These are phyloP conservation scores for Enteromius afrohamiltoni DNA, from an alignment of 2,797 vertebrate genomes.

Conservation along the genomic window DNA sequence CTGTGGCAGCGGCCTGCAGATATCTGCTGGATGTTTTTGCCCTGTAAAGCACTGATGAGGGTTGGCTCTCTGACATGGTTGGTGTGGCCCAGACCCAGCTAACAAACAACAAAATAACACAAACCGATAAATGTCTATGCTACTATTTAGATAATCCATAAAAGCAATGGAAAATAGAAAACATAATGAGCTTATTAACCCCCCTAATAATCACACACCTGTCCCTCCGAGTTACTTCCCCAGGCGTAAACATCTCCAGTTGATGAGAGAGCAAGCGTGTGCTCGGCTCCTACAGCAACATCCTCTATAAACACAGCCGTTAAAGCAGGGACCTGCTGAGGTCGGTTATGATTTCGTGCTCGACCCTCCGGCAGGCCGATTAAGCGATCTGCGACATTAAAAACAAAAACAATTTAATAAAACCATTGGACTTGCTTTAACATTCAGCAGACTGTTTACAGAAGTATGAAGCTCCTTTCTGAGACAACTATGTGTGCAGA, in stretches of 20 bases:
- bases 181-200: not conserved
- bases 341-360: slow-evolving; percentile 80
- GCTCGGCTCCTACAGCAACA: slow-evolving; percentile 81
- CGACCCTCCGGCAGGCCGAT: slow-evolving; percentile 82
- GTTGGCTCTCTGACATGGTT: slow-evolving; percentile 80
- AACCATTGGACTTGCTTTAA: not conserved
- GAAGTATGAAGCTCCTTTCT: not conserved
- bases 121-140: not conserved
- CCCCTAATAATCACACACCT: slow-evolving; percentile 65
- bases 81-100: slow-evolving; percentile 83
- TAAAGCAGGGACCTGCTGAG: slow-evolving; percentile 80
- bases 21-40: slow-evolving; percentile 81
- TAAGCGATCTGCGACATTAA: slow-evolving; percentile 73
- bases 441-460: not conserved
- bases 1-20: slow-evolving; percentile 84
- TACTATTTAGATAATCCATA: not conserved
- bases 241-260: slow-evolving; percentile 81
- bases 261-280: slow-evolving; percentile 78
- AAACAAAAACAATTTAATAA: not conserved
- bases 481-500: not conserved
- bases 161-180: not conserved
- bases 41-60: slow-evolving; percentile 76
- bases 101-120: not conserved
- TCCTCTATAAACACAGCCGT: slow-evolving; percentile 79
- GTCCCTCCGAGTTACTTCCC: slow-evolving; percentile 84